Evolutionary conservation across 64 coral and sea anemone species (phyloP).

Genomic region (Pachyseris speciosa): DNA sequence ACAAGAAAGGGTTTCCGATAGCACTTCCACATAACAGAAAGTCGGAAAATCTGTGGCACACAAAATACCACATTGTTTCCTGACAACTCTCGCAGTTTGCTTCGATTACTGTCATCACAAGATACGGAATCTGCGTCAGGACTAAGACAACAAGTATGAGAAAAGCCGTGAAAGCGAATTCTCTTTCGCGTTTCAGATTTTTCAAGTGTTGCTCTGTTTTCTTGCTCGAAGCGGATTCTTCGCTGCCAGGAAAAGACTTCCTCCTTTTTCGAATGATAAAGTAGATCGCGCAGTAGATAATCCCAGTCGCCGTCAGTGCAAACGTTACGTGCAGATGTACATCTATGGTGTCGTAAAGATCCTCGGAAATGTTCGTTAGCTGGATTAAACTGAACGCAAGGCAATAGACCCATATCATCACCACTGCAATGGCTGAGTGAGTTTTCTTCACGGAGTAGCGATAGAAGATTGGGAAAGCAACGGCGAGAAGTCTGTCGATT

Average conservation of each 20-base stretch:
- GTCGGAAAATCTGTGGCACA: background rate
- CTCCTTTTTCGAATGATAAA: too few species aligned
- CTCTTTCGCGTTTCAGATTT: too few species aligned
- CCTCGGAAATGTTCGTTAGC: background rate
- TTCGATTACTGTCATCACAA: background rate
- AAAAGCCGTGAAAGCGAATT: constrained; percentile 29
- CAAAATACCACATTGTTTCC: background rate
- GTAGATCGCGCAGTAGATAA: background rate
- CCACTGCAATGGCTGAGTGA: too few species aligned
- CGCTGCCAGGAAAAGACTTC: too few species aligned
- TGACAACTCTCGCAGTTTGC: background rate
- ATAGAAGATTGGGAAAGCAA: too few species aligned
- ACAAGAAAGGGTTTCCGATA: constrained; percentile 10
- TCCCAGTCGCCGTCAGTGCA: background rate
- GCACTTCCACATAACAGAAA: constrained; percentile 3
- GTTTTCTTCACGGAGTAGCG: too few species aligned
- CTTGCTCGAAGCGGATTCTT: too few species aligned
- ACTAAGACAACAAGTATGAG: constrained; percentile 14
- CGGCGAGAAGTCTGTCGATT: too few species aligned
- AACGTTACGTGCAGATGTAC: constrained; percentile 13
- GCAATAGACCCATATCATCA: background rate
- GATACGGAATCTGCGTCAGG: constrained; percentile 23
- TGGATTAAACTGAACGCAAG: constrained; percentile 1
- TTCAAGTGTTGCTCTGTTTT: too few species aligned
- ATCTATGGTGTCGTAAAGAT: constrained; percentile 9